phyloP scores from a whole-genome alignment of 2,113 vertebrate genomes.

The Procapra przewalskii region DNA sequence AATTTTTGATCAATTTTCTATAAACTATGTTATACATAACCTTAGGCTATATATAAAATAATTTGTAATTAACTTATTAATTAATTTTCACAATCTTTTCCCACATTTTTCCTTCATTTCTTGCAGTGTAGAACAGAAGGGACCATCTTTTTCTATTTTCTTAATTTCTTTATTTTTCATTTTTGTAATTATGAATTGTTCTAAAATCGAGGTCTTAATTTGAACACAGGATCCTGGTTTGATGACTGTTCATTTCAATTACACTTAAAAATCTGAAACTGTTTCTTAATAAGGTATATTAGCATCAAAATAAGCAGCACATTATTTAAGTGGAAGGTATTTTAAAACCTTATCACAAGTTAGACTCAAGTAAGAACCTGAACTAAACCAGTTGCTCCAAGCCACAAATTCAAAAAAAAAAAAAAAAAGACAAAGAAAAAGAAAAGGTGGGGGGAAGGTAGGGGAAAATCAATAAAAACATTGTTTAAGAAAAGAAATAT shows the following conservation, averaged over 20 bases:
- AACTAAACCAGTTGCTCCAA: neutral
- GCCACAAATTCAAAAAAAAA: neutral
- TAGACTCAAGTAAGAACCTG: neutral
- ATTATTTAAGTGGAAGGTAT: neutral
- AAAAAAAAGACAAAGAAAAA: neutral
- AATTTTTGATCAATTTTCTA: neutral
- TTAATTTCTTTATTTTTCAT: neutral
- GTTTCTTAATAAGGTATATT: neutral
- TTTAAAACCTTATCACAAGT: neutral
- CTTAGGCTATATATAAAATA: neutral
- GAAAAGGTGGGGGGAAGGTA: neutral
- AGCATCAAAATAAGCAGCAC: neutral
- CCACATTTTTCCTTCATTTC: neutral
- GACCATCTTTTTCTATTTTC: neutral
- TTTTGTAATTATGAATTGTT: neutral
- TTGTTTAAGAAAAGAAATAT: neutral
- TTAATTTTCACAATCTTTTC: neutral
- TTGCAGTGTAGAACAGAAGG: neutral
- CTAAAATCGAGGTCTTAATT: neutral
- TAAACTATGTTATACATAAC: neutral
- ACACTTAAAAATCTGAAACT: neutral
- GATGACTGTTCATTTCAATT: neutral
- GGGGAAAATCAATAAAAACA: neutral
- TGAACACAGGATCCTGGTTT: neutral
- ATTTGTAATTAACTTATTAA: neutral